These are phyloP conservation scores for Clanis bilineata DNA, from an alignment of 2,888 invertebrate species.

Conservation along the genomic window DNA sequence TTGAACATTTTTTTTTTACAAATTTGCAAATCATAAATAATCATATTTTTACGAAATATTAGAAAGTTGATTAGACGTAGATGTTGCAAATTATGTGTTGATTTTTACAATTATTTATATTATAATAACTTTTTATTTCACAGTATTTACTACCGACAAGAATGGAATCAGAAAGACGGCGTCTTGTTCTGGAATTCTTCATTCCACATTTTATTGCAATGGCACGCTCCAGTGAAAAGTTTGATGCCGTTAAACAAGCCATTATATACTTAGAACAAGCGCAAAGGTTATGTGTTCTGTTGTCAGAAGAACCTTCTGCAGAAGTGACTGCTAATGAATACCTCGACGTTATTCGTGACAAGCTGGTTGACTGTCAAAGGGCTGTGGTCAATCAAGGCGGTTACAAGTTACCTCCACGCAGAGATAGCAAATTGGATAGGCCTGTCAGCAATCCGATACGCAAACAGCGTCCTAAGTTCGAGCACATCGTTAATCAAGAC, in stretches of 20 bases:
- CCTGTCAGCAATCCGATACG: conserved; percentile 41
- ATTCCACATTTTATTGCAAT: conserved; percentile 88
- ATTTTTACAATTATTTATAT: conserved; percentile 26
- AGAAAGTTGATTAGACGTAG: not conserved
- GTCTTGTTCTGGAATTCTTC: conserved; percentile 86
- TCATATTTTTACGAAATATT: not conserved
- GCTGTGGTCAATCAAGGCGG: conserved; percentile 66
- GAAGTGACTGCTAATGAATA: conserved; percentile 79
- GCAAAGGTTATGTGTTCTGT: conserved; percentile 83
- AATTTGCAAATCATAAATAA: not conserved
- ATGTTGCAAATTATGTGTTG: not conserved
- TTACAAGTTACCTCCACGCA: conserved; percentile 63
- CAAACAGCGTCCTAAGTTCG: conserved; percentile 58
- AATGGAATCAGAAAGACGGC: conserved; percentile 83
- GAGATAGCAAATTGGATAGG: conserved; percentile 53
- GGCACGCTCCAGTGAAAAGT: conserved; percentile 84
- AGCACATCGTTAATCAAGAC: conserved; percentile 57
- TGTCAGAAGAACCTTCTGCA: conserved; percentile 82
- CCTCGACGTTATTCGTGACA: conserved; percentile 77
- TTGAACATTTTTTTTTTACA: not conserved
- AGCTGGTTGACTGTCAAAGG: conserved; percentile 72
- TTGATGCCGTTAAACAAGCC: conserved; percentile 83
- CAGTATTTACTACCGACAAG: conserved; percentile 68
- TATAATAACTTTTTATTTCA: conserved; percentile 30
- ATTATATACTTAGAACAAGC: conserved; percentile 87